Base-by-base conservation (phyloP, 2,113 vertebrate genomes). In the Galeopterus variegatus region DNA sequence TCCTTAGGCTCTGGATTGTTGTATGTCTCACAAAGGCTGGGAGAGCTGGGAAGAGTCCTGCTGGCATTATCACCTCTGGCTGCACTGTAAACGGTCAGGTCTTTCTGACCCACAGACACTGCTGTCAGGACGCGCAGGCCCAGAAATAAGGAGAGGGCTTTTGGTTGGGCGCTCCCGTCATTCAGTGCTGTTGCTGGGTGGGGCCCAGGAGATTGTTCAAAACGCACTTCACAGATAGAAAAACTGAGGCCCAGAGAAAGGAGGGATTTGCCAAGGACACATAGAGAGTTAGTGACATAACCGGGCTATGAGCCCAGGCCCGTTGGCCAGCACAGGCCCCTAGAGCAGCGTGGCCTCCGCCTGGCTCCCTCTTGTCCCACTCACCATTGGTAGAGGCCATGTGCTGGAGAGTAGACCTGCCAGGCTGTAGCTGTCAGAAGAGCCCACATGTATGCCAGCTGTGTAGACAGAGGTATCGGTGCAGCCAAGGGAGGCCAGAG, bases 191-290 rank as follows among this genome's bases (percentile, higher is more conserved):
- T 56, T 76, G 13, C 45, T 70, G 31, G 21, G 21, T 54, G 31
- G 50, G 69, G 52, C 33, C 48, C 62, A 82, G 79, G 2, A 70
- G 10, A 54, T 70, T 3, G 0, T 65, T 41, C 85, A 41, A 70
- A 88, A 41, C 36, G 64, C 64, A 82, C 73, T 88, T 94, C 94
- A 69, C 26, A 86, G 67, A 45, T 33, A 58, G 52, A 64, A 89
- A 95, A 75, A 58, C 18, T 31, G 91, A 83, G 92, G 41, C 62
- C 67, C 21, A 36, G 33, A 84, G 54, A 76, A 45, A 75, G 23
- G 23, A 56, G 12, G 31, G 15, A 23, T 73, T 81, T 86, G 31
- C 24, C 56, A 84, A 84, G 70, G 77, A 80, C 36, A 33, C 36
- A 33, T 2, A 64, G 33, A 82, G 60, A 87, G 45, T 41, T 36